Evolutionary conservation across 2,888 invertebrate genomes (phyloP), one percentile per base, ranked within the genome.

Genomic region (Eupithecia subumbrata): DNA sequence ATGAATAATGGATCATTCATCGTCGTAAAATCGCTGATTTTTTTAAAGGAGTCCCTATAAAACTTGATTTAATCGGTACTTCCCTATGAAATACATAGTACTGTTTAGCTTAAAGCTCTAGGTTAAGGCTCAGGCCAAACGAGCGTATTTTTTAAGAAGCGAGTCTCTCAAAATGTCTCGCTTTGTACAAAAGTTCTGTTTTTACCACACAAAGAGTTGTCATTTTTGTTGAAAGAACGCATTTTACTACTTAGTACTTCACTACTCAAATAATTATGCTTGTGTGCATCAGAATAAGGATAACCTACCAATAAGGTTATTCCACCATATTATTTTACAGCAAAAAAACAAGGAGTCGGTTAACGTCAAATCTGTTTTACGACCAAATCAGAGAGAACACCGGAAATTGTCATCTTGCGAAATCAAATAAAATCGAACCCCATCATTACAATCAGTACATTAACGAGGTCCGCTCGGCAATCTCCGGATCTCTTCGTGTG

Each of bases 401-500:
- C 69, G 45, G 43, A 69, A 69, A 66, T 52, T 45, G 37, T 30
- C 48, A 72, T 48, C 43, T 64, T n/a, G 68, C 71, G 43, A 48
- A 69, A 72, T 76, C 45, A 74, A 72, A 76, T 76, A 37, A 68
- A 56, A 75, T 71, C 70, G 60, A 52, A 78, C 69, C 69, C 74
- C 69, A 79, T 78, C 75, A 82, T 84, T 78, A 80, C 80, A 82
- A 83, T 82, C 84, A 75, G 81, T 81, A 82, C 69, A 85, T 83
- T 88, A 89, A 88, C 86, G 87, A 90, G 85, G 86, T 90, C 86
- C 85, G 82, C 83, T 84, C 82, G 79, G 86, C 86, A 90, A 92
- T 92, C 92, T 85, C 77, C 80, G 80, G 86, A 94, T 94, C 93
- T 86, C 92, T 87, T 91, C 93, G 93, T 93, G 93, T 92, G 93